These are phyloP conservation scores for Cataglyphis rosenhaueri DNA, from an alignment of 2,888 invertebrate genomes.

Conservation along the genomic window DNA sequence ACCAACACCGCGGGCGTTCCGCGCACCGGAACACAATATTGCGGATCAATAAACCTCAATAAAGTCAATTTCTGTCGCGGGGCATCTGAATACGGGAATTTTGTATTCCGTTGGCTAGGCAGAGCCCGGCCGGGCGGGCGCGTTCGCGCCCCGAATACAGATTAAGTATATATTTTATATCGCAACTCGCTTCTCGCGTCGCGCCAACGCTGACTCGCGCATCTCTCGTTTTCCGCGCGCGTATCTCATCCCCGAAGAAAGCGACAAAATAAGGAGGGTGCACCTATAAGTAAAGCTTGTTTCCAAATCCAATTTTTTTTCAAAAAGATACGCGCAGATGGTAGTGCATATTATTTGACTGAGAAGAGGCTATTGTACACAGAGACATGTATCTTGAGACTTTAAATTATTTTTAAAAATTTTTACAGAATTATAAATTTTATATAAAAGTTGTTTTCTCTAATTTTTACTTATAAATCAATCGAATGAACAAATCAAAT, in stretches of 20 bases:
- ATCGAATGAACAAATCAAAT: too few species aligned
- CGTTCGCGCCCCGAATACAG: conserved; percentile 83
- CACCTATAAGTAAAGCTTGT: not conserved
- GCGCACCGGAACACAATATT: conserved; percentile 82
- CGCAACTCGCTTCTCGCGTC: conserved; percentile 46
- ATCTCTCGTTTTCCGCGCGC: conserved; percentile 45
- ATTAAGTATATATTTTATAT: conserved; percentile 82
- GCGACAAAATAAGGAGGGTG: conserved; percentile 46
- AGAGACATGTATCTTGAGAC: not conserved
- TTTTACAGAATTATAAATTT: too few species aligned
- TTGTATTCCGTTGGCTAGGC: conserved; percentile 83
- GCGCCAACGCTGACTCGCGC: conserved; percentile 57
- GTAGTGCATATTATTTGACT: not conserved
- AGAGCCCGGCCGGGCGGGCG: conserved; percentile 77
- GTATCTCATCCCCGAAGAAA: conserved; percentile 26
- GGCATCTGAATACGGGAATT: conserved; percentile 85
- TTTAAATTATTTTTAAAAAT: too few species aligned
- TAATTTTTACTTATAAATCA: too few species aligned
- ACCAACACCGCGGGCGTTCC: conserved; percentile 45
- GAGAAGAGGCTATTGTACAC: not conserved
- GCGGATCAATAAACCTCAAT: conserved; percentile 85
- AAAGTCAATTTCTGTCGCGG: conserved; percentile 85
- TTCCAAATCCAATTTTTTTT: conserved; percentile 20
- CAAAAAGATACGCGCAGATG: not conserved
- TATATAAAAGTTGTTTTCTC: too few species aligned